A percentile compares a stretch with the other conserved stretches of the same genome.
phyloP scores from a whole-genome alignment of 1,140 invertebrate genomes.

The Phortica variegata region DNA sequence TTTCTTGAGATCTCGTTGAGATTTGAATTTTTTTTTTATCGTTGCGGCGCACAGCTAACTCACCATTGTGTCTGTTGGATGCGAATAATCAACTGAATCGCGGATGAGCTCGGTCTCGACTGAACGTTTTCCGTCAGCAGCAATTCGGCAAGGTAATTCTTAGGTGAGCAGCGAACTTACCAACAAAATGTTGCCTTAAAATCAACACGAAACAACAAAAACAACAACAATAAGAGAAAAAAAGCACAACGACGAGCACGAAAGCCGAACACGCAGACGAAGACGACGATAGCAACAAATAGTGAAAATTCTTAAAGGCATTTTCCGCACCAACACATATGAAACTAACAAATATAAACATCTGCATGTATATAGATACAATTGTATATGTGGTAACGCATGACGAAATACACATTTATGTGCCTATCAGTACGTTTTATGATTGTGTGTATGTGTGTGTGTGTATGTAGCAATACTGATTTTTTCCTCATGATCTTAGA shows the following conservation, averaged over 20 bases:
- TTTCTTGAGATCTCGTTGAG: slow-evolving; percentile 5
- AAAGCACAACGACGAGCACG: too few species aligned
- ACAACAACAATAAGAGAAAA: slow-evolving; percentile 1
- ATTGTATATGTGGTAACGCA: slow-evolving; percentile 16
- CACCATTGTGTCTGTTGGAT: slow-evolving; percentile 57
- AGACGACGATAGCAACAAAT: slow-evolving; percentile 7
- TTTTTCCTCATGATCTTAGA: too few species aligned
- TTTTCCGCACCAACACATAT: slow-evolving; percentile 7
- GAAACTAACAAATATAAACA: too few species aligned
- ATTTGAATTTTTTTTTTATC: slow-evolving; percentile 15
- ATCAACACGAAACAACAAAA: too few species aligned
- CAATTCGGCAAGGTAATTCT: slow-evolving; percentile 56
- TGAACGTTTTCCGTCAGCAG: slow-evolving; percentile 54
- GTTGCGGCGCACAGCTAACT: slow-evolving; percentile 24
- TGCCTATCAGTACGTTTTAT: too few species aligned
- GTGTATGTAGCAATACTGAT: too few species aligned
- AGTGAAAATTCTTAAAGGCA: not conserved
- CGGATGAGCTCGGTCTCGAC: slow-evolving; percentile 58
- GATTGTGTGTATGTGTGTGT: too few species aligned
- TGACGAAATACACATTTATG: slow-evolving; percentile 27
- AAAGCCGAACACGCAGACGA: slow-evolving; percentile 10
- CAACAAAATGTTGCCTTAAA: too few species aligned
- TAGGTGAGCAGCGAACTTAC: slow-evolving; percentile 53
- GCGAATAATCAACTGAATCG: slow-evolving; percentile 56
- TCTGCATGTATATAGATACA: not conserved